Percentiles rank a stretch among this genome's conserved stretches.
Evolutionary conservation across 2,797 vertebrate genomes (phyloP).

Genomic region (Myotis myotis): DNA sequence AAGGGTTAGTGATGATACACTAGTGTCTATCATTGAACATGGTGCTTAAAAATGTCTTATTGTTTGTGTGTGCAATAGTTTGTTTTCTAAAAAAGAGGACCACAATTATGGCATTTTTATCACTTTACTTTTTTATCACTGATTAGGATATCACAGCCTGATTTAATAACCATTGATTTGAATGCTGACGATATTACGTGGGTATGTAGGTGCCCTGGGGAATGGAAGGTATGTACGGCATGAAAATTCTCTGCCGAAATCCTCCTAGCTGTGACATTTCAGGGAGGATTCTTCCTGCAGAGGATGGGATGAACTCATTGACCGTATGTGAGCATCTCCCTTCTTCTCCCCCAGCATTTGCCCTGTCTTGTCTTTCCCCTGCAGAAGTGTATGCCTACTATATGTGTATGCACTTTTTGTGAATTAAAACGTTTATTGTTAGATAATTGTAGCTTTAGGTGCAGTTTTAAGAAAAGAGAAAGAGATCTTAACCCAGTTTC

Average conservation of each 20-base stretch:
- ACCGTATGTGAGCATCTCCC: background rate
- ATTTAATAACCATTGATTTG: background rate
- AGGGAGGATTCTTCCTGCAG: background rate
- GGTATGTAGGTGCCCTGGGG: background rate
- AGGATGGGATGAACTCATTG: background rate
- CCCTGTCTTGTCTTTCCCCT: background rate
- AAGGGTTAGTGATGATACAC: background rate
- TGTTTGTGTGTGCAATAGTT: background rate
- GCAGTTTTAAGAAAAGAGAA: background rate
- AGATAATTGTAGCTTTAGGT: background rate
- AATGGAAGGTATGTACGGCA: background rate
- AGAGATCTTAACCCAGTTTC: background rate
- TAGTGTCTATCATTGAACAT: background rate
- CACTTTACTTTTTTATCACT: background rate
- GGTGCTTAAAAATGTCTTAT: background rate
- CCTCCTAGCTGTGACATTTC: background rate
- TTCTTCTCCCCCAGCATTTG: background rate
- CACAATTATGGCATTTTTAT: background rate
- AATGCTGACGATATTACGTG: background rate
- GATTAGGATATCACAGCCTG: background rate
- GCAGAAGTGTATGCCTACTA: background rate
- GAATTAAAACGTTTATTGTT: background rate
- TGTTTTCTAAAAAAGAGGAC: slow-evolving; percentile 34
- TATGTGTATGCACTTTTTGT: background rate
- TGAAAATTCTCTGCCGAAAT: background rate